Evolutionary conservation across 2,797 vertebrate species (phyloP), one percentile per base, ranked within the genome.

Genomic region (Pantherophis vulpinus): DNA sequence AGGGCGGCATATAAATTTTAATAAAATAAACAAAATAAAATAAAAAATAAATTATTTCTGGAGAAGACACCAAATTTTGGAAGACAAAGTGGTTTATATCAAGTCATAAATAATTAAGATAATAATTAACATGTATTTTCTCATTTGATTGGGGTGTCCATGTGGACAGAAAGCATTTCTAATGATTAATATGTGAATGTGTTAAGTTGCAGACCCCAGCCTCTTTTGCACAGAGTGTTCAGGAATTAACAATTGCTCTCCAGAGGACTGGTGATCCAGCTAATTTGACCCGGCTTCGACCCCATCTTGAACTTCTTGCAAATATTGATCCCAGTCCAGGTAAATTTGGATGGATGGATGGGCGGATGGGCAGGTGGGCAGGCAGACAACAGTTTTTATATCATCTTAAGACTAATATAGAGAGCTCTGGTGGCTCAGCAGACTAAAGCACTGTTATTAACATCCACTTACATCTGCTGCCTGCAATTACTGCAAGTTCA

Each of bases 291-390:
- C 98, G 99, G 91, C 98, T 99, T 95, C 97, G 99, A 96, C 99
- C 99, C 92, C 99, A 99, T 96, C 97, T 99, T 89, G 99, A 99
- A 95, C 98, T 99, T 54, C 97, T 99, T 92, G 99, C 99, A 93
- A 99, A 99, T 97, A 99, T 99, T 91, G 99, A 99, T 97, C 99
- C 99, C 88, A 99, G 99, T 97, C 99, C 99, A 97, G 99, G 99
- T 99, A 97, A 96, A 27, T 61, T 16, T 70, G 32, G 20, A 74
- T 27, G 87, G 12, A n/a, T 8, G n/a, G 29, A n/a, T 37, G 32
- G 66, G n/a, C 5, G 2, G 63, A 2, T 61, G 60, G 60, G 16
- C 29, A 32, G 27, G 12, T 27, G 60, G 60, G 16, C 47, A 32
- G 27, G 12, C 29, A 90, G 10, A 56, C 20, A 10, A 20, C 51